Percentiles rank a stretch among this genome's conserved stretches.
Conservation (phyloP, 1,140 invertebrate genomes). For the Bactericera cockerelli region DNA sequence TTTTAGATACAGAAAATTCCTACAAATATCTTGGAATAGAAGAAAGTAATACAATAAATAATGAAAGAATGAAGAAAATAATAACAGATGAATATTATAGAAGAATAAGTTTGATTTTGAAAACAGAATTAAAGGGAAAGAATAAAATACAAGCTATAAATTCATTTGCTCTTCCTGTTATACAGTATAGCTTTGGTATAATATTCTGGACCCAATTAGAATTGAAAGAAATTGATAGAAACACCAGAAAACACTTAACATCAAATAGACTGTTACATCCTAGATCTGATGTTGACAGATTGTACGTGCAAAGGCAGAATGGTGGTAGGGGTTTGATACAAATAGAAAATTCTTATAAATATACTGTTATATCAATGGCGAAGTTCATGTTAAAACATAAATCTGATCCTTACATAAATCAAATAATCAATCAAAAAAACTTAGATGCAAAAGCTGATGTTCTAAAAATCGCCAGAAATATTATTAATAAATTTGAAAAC, state of each 20-base stretch:
- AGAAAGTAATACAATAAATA: not conserved
- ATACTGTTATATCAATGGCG: not conserved
- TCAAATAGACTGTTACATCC: not conserved
- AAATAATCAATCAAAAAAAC: not conserved
- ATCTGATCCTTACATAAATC: too few relatives aligned
- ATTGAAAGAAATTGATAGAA: not conserved
- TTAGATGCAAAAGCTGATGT: not conserved
- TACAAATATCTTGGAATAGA: too few relatives aligned
- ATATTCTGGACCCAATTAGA: not conserved
- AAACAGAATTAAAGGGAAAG: too few relatives aligned
- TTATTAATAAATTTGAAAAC: not conserved
- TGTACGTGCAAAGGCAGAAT: not conserved
- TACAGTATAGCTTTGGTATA: not conserved
- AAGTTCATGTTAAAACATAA: too few relatives aligned
- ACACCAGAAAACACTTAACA: not conserved
- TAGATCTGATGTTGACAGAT: not conserved
- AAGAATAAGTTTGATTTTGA: not conserved
- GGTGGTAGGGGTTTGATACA: not conserved
- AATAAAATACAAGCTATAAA: too few relatives aligned
- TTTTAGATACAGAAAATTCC: too few relatives aligned
- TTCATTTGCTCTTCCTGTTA: not conserved
- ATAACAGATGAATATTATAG: not conserved
- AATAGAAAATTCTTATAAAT: not conserved
- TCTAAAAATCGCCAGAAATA: not conserved
- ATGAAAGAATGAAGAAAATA: not conserved